Evolutionary conservation across 2,113 vertebrate genomes (phyloP).

Genomic region (Hypanus sabinus): DNA sequence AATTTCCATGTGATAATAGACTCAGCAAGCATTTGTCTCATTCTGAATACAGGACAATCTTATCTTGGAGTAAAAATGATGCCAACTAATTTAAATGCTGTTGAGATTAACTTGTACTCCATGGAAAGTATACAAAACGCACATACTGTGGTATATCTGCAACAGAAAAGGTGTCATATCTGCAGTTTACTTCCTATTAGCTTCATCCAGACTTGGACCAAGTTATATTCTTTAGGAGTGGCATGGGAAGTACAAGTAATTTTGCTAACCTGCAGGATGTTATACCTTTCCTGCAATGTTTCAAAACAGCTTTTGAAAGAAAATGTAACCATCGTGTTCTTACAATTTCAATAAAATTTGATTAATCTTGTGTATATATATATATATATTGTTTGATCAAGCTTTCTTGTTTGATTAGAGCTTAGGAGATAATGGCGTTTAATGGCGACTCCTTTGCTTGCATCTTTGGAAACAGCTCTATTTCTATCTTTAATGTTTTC

Average conservation of each 20-base stretch:
- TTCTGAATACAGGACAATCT: neutral
- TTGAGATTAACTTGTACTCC: neutral
- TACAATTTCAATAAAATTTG: too few relatives aligned
- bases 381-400: too few relatives aligned
- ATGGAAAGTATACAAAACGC: neutral
- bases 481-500: too few relatives aligned
- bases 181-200: neutral
- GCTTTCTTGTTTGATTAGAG: too few relatives aligned
- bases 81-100: neutral
- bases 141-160: neutral
- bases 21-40: neutral
- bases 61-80: neutral
- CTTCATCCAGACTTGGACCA: neutral
- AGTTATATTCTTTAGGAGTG: neutral
- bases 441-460: too few relatives aligned
- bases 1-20: constrained; percentile 45
- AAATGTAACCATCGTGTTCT: neutral
- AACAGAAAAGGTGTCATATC: neutral
- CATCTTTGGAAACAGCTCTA: too few relatives aligned
- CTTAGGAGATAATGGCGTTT: too few relatives aligned
- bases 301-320: constrained; percentile 6
- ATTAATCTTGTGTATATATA: too few relatives aligned
- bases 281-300: neutral
- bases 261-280: neutral
- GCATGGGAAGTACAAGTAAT: neutral